Base-by-base conservation (phyloP, 2,888 invertebrate genomes). In the Eupithecia centaureata region DNA sequence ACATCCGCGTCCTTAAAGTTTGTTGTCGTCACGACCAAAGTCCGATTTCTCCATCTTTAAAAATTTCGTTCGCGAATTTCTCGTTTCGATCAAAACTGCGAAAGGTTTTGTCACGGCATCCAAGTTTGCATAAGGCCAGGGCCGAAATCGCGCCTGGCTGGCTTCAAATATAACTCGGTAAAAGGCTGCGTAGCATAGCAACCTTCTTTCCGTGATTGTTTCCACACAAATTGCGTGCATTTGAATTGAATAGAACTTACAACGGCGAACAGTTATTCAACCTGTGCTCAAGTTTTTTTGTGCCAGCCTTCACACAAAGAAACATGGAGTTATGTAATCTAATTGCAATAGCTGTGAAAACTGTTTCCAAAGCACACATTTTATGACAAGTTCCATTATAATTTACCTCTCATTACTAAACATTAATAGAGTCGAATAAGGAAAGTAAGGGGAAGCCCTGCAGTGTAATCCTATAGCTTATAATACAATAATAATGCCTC, bases 121-220 rank as follows among this genome's bases (percentile, higher is more conserved):
- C 47, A 75, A 72, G 82, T 84, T 84, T 84, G 79, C 82, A 80
- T 83, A 83, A 83, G 83, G 79, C 82, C 82, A 82, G 69, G 83
- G 79, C 65, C 68, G 75, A 80, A 80, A 77, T 79, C 77, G 76
- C 79, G 73, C 72, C 73, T 67, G 67, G 74, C 73, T 66, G 74
- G 72, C 78, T 79, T 79, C 78, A 66, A 79, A 78, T 79, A 77
- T 76, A 76, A 76, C 72, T 65, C 70, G 66, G 73, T 72, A 74
- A 76, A 72, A 76, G 72, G 72, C 73, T 73, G 65, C 28, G 70
- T 47, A 47, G 47, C 47, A 61, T 57, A 70, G 74, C 77, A 78
- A 78, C 78, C 73, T 74, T 73, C 73, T 76, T 75, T 76, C 71
- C 73, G 73, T 66, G 68, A 74, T 70, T 70, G 76, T 76, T 77